Base-by-base conservation (phyloP, 2,797 vertebrate genomes). In the Megalops cyprinoides region DNA sequence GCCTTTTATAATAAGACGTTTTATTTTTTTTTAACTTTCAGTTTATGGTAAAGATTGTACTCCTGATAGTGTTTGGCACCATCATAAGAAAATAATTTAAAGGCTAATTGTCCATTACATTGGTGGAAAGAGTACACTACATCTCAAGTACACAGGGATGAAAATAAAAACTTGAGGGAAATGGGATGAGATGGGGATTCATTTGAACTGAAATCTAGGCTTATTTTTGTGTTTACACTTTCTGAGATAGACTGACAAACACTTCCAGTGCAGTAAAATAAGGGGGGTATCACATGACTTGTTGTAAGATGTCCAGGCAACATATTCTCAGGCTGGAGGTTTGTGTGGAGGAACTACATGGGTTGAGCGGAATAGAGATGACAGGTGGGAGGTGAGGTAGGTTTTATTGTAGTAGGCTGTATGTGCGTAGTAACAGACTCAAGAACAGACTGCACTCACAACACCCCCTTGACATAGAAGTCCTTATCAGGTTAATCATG, bases 221-320 rank as follows among this genome's bases (percentile, higher is more conserved):
- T 42, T 77, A 23, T 53, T 25, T 77, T 58, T 77, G 37, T 46
- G 14, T 62, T 44, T 53, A 77, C 76, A 62, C 53, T 15, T 62
- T 46, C 39, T 4, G 53, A 55, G 34, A 53, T 34, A 42, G 56
- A 51, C 12, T 25, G 76, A 46, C 23, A 25, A 42, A 28, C 56
- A 62, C 42, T 31, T 39, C 58, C 31, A 1, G 37, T 42, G 28
- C 37, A 77, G 25, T 60, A 77, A 34, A 60, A 82, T 73, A 79
- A 82, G 85, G 84, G 81, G 65, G 78, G 78, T 84, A 81, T 84
- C 78, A 78, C 74, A 74, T 81, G 80, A 85, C 79, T 85, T 84
- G 83, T 65, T 82, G 76, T 80, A 82, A 78, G 49, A 79, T 85
- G 85, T 79, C 84, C 76, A 81, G 82, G 83, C 83, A 89, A 86